These are phyloP conservation scores for Epizoanthus ramosus DNA, from an alignment of 92 coral and sea anemone species.

Conservation along the genomic window DNA sequence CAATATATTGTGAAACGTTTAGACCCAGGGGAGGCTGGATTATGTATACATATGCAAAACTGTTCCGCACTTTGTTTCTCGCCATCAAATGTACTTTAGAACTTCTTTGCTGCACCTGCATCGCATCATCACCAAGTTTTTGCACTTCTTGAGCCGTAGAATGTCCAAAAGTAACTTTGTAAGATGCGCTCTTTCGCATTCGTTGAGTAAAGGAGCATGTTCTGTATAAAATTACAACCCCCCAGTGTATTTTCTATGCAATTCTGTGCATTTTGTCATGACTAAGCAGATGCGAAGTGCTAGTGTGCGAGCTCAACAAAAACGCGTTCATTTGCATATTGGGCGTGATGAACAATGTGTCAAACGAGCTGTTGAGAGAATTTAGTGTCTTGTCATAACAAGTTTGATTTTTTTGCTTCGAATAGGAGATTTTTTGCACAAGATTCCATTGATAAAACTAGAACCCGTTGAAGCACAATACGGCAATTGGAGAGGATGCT, in stretches of 20 bases:
- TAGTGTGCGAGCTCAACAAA: slow-evolving; percentile 77
- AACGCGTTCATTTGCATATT: slow-evolving; percentile 90
- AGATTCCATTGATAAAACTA: not conserved
- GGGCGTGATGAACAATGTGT: slow-evolving; percentile 95
- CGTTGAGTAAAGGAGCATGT: not conserved
- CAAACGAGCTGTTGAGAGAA: slow-evolving; percentile 62
- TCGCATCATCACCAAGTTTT: not conserved
- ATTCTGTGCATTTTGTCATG: slow-evolving; percentile 8
- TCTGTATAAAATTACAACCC: slow-evolving; percentile 20
- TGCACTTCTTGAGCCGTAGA: not conserved
- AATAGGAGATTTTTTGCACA: slow-evolving; percentile 1
- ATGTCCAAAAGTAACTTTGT: not conserved
- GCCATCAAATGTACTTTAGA: slow-evolving; percentile 24
- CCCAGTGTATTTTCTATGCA: slow-evolving; percentile 17
- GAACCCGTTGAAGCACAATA: not conserved
- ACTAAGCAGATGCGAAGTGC: slow-evolving; percentile 73
- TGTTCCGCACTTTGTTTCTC: slow-evolving; percentile 20
- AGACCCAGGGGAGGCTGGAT: slow-evolving; percentile 31
- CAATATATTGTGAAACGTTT: not conserved
- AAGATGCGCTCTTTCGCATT: not conserved
- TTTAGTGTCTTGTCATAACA: slow-evolving; percentile 43
- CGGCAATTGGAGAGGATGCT: not conserved
- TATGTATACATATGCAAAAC: slow-evolving; percentile 25
- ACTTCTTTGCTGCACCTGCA: slow-evolving; percentile 17
- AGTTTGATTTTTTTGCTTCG: not conserved